Evolutionary conservation across 2,888 invertebrate species (phyloP).

Genomic region (Cyclophora punctaria): DNA sequence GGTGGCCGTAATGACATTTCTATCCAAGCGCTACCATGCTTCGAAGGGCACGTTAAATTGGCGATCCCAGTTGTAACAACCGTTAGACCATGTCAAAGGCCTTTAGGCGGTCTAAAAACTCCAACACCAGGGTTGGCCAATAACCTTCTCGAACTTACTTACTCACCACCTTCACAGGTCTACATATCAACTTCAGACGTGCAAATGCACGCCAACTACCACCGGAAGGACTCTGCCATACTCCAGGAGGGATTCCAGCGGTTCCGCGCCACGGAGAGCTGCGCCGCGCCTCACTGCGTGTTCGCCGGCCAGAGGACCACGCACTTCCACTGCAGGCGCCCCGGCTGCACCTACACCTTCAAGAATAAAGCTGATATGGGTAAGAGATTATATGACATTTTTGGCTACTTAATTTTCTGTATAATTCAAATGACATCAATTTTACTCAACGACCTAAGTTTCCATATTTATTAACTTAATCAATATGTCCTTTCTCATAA

Average conservation of each 20-base stretch:
- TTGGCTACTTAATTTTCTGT: not conserved
- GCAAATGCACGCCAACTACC: conserved; percentile 99
- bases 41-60: too few species aligned
- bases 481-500: not conserved
- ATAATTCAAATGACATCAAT: too few species aligned
- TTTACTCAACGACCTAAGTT: too few species aligned
- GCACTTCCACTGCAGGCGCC: conserved; percentile 96
- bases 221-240: conserved; percentile 97
- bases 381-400: conserved; percentile 58
- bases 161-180: conserved; percentile 62
- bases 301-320: conserved; percentile 97
- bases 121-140: too few species aligned
- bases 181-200: conserved; percentile 99
- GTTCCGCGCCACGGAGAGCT: conserved; percentile 96
- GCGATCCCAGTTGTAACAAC: too few species aligned
- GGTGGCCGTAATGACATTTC: too few species aligned
- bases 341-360: conserved; percentile 95
- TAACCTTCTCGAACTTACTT: too few species aligned
- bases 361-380: conserved; percentile 99
- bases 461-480: too few species aligned
- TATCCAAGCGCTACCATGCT: too few species aligned
- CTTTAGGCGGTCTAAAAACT: too few species aligned
- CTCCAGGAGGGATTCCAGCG: conserved; percentile 98
- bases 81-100: too few species aligned
- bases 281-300: conserved; percentile 91